A percentile compares a stretch with the other conserved stretches of the same genome.
These are phyloP conservation scores for Aquatica leii DNA, from an alignment of 2,888 invertebrate genomes.

Conservation along the genomic window DNA sequence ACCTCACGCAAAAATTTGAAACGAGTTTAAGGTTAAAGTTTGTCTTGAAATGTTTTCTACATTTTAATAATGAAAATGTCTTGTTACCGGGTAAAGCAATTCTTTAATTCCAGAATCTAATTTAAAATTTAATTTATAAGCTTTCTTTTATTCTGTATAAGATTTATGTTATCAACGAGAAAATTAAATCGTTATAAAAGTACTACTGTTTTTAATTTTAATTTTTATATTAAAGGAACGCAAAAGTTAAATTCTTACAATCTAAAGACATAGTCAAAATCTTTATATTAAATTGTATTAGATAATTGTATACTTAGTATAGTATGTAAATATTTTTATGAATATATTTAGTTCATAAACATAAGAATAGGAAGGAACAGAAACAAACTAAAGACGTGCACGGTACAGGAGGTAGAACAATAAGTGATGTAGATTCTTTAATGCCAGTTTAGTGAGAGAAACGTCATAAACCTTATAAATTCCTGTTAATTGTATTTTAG, in stretches of 20 bases:
- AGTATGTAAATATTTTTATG: too few relatives aligned
- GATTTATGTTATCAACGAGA: conserved; percentile 15
- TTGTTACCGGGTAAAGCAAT: neutral
- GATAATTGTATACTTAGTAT: neutral
- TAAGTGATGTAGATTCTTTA: conserved; percentile 36
- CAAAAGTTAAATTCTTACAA: neutral
- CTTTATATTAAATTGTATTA: neutral
- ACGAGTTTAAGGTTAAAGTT: neutral
- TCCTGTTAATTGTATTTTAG: conserved; percentile 38
- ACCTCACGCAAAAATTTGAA: neutral
- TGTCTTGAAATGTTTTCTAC: neutral
- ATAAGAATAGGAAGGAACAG: conserved; percentile 36
- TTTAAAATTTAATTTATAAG: conserved; percentile 17
- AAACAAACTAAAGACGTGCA: conserved; percentile 34
- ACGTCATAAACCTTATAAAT: conserved; percentile 38
- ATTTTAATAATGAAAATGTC: conserved; percentile 9
- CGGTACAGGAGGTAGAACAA: conserved; percentile 37
- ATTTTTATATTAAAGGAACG: conserved; percentile 1
- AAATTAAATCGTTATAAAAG: conserved; percentile 2
- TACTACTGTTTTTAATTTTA: neutral
- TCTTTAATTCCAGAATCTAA: conserved; percentile 10
- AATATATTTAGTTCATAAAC: conserved; percentile 35
- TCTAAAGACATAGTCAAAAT: too few relatives aligned
- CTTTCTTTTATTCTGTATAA: conserved; percentile 1
- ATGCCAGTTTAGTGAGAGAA: conserved; percentile 37